Percentiles rank a stretch among this genome's conserved stretches.
Evolutionary conservation across 2,888 invertebrate genomes (phyloP).

Genomic region (Agrypnus murinus): DNA sequence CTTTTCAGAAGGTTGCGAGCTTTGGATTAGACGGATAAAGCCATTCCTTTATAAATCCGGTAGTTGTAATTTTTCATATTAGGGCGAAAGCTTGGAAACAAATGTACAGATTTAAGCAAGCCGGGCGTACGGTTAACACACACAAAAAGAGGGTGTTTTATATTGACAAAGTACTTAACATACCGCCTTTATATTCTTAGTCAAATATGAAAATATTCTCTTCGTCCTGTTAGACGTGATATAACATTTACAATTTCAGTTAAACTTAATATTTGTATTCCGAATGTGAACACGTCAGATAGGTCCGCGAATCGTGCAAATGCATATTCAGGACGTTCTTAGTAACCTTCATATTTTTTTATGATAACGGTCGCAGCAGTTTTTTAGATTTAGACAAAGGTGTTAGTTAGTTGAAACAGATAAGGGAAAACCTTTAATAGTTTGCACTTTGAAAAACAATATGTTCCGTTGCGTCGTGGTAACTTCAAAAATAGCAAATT

Average conservation of each 20-base stretch:
- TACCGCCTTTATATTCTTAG: conserved; percentile 7
- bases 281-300: conserved; percentile 38
- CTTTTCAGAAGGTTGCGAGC: conserved; percentile 40
- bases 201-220: conserved; percentile 19
- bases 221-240: conserved; percentile 15
- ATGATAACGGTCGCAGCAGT: conserved; percentile 24
- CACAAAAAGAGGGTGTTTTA: conserved; percentile 6
- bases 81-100: conserved; percentile 31
- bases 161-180: conserved; percentile 22
- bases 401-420: conserved; percentile 25
- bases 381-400: conserved; percentile 33
- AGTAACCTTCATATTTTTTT: conserved; percentile 38
- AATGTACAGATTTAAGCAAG: conserved; percentile 32
- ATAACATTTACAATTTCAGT: conserved; percentile 30
- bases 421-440: conserved; percentile 19
- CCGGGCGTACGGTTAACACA: background rate
- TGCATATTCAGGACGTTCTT: conserved; percentile 35
- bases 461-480: background rate
- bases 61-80: conserved; percentile 35
- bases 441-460: conserved; percentile 14
- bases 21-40: conserved; percentile 38
- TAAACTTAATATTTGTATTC: conserved; percentile 39
- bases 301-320: conserved; percentile 36
- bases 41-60: conserved; percentile 34
- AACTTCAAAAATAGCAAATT: no score